These are phyloP conservation scores for Mastigias papua DNA, from an alignment of 30 jellyfish, hydroid and myxozoan genomes.

Conservation along the genomic window DNA sequence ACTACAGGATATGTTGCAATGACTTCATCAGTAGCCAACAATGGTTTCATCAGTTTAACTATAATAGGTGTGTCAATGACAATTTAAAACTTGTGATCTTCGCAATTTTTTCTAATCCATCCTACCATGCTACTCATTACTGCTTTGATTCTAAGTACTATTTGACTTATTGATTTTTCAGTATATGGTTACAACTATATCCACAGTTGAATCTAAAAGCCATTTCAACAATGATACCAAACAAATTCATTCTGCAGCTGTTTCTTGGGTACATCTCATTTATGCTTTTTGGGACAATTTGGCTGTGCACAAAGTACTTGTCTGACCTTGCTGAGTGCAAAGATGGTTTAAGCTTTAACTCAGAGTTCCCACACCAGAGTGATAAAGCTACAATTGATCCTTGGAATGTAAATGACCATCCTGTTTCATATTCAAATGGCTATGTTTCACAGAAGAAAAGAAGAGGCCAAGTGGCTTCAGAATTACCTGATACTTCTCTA, in stretches of 20 bases:
- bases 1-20: too few species aligned
- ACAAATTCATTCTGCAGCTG: constrained; percentile 1
- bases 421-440: constrained; percentile 29
- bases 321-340: constrained; percentile 62
- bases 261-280: constrained; percentile 48
- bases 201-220: background rate
- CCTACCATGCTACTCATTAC: too few species aligned
- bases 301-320: constrained; percentile 48
- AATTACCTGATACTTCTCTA: background rate
- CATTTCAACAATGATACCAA: background rate
- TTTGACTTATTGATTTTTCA: background rate
- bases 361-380: constrained; percentile 37
- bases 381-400: constrained; percentile 21
- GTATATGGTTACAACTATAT: background rate
- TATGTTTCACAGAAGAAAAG: background rate
- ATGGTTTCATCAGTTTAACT: too few species aligned
- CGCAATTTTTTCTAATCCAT: too few species aligned
- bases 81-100: too few species aligned
- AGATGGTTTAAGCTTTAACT: background rate
- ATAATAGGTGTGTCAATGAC: too few species aligned
- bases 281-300: constrained; percentile 38
- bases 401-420: constrained; percentile 75
- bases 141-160: too few species aligned
- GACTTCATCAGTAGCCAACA: too few species aligned
- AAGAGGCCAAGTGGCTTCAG: constrained; percentile 1